A percentile compares a stretch with the other conserved stretches of the same genome.
These are phyloP conservation scores for Pseudomugil tenellus DNA, from an alignment of 2,797 vertebrate species.

Conservation along the genomic window DNA sequence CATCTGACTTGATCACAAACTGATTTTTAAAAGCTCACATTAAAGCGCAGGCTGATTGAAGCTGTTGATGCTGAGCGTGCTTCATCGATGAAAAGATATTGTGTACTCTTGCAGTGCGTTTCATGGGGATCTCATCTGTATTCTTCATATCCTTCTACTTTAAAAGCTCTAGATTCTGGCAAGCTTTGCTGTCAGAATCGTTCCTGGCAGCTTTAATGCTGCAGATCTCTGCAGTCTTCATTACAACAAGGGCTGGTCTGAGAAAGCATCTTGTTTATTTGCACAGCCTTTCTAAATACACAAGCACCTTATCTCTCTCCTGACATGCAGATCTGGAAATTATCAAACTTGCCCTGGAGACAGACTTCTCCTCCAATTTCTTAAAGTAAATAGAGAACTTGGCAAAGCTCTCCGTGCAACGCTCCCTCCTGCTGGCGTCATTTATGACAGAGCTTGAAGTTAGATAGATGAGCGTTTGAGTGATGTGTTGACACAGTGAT, in stretches of 20 bases:
- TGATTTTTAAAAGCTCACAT: slow-evolving; percentile 25
- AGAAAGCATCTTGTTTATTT: slow-evolving; percentile 67
- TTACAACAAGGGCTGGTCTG: slow-evolving; percentile 41
- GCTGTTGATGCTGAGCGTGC: slow-evolving; percentile 15
- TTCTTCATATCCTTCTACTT: slow-evolving; percentile 13
- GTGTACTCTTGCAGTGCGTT: slow-evolving; percentile 17
- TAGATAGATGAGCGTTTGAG: slow-evolving; percentile 15
- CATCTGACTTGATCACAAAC: slow-evolving; percentile 28
- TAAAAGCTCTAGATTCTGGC: slow-evolving; percentile 17
- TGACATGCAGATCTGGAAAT: slow-evolving; percentile 64
- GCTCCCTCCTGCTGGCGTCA: slow-evolving; percentile 31
- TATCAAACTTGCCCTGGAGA: slow-evolving; percentile 57
- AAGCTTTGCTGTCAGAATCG: slow-evolving; percentile 10
- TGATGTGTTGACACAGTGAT: background rate
- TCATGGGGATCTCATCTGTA: slow-evolving; percentile 17
- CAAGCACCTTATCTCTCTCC: slow-evolving; percentile 54
- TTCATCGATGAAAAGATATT: slow-evolving; percentile 17
- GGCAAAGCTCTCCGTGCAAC: slow-evolving; percentile 37
- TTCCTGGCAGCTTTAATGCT: slow-evolving; percentile 6
- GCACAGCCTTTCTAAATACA: slow-evolving; percentile 55
- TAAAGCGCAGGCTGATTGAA: slow-evolving; percentile 31
- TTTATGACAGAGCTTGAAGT: slow-evolving; percentile 38
- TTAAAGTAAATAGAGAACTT: slow-evolving; percentile 61
- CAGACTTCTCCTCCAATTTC: slow-evolving; percentile 41
- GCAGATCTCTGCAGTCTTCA: slow-evolving; percentile 28